Evolutionary conservation across 2,797 vertebrate genomes (phyloP).

Genomic region (Lacerta bilineata): DNA sequence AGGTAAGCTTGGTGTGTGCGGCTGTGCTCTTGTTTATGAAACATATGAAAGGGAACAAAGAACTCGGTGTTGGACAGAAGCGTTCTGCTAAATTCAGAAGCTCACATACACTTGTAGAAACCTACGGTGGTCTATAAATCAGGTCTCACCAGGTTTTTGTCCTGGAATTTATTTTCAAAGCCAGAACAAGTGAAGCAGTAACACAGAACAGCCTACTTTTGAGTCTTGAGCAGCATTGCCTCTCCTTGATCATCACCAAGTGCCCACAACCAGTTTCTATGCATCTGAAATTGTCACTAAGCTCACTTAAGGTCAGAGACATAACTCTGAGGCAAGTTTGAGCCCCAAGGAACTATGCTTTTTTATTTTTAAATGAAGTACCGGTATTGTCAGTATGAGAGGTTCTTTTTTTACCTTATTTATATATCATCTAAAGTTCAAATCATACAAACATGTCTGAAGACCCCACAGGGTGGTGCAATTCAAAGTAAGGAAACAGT

Average conservation of each 20-base stretch:
- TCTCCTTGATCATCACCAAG: background rate
- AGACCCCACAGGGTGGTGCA: background rate
- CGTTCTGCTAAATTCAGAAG: background rate
- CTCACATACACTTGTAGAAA: background rate
- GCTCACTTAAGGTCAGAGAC: background rate
- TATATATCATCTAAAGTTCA: constrained; percentile 9
- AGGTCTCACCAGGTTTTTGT: constrained; percentile 9
- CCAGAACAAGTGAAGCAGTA: constrained; percentile 9
- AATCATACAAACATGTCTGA: background rate
- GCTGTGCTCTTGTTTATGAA: no score
- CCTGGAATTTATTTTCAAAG: constrained; percentile 25
- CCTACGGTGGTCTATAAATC: background rate
- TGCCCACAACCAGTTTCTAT: background rate
- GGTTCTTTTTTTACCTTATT: background rate
- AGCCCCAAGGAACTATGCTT: no score
- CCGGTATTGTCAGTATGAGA: no score
- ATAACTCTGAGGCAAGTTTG: background rate
- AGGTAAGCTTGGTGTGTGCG: no score
- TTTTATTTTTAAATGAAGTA: no score
- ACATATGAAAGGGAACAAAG: background rate
- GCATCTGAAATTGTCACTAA: background rate
- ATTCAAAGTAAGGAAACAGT: no score
- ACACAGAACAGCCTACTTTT: background rate
- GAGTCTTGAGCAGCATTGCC: background rate
- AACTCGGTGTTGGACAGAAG: background rate